phyloP scores from a whole-genome alignment of 1,140 invertebrate species.

The Adelges cooleyi region DNA sequence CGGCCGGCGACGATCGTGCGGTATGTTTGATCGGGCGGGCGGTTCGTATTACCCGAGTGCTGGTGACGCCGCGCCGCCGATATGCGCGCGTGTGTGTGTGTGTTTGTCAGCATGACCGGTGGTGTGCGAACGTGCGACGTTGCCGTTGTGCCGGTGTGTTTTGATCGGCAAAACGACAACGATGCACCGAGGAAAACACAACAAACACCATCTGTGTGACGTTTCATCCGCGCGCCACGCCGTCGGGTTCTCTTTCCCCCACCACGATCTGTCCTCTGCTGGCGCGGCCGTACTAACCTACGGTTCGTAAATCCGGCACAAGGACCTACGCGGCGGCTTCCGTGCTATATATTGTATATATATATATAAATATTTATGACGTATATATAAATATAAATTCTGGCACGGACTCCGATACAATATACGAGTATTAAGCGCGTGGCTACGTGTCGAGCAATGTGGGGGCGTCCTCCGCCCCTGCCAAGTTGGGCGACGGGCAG shows the following conservation, averaged over 20 bases:
- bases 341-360: too few species aligned
- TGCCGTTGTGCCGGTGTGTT: constrained; percentile 21
- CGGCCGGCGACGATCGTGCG: background rate
- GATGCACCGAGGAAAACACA: constrained; percentile 18
- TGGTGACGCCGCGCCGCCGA: too few species aligned
- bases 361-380: too few species aligned
- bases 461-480: background rate
- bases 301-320: constrained; percentile 21
- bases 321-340: background rate
- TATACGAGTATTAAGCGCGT: too few species aligned
- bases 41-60: background rate
- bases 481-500: background rate
- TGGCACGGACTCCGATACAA: too few species aligned
- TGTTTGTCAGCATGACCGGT: background rate
- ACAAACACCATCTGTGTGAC: constrained; percentile 25
- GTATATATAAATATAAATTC: too few species aligned
- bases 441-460: background rate
- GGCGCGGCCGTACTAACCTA: constrained; percentile 11
- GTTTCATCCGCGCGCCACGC: background rate
- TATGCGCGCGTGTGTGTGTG: background rate
- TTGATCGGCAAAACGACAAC: constrained; percentile 22
- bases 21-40: background rate
- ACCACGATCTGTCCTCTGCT: background rate
- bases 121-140: background rate
- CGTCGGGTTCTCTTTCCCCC: background rate